Evolutionary conservation across 2,113 vertebrate species (phyloP).

Genomic region (Argyrosomus japonicus): DNA sequence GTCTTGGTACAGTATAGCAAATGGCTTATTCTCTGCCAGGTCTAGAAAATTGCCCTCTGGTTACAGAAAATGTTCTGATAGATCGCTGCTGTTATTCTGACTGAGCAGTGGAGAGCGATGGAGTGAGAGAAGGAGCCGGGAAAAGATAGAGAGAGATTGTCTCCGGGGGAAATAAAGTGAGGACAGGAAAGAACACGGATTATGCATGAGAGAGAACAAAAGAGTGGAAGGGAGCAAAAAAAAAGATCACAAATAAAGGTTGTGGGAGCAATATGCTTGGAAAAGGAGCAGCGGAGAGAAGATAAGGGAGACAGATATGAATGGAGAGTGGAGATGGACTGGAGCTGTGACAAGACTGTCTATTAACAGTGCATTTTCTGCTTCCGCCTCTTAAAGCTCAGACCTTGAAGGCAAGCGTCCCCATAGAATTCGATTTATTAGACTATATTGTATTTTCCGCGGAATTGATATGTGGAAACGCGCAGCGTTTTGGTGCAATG

Average conservation of each 20-base stretch:
- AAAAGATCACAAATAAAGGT: constrained; percentile 57
- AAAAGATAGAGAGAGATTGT: constrained; percentile 62
- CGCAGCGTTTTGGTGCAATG: neutral
- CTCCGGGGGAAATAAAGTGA: constrained; percentile 62
- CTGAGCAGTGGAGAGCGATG: constrained; percentile 55
- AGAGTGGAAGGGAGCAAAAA: constrained; percentile 36
- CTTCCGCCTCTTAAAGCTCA: constrained; percentile 26
- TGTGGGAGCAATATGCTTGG: constrained; percentile 51
- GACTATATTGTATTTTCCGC: neutral
- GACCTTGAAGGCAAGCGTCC: constrained; percentile 3
- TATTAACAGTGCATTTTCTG: constrained; percentile 37
- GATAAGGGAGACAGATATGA: constrained; percentile 56
- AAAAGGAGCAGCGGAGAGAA: constrained; percentile 31
- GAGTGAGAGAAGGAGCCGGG: constrained; percentile 39
- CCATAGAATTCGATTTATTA: constrained; percentile 12
- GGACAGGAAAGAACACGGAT: constrained; percentile 59
- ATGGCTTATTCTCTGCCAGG: constrained; percentile 42
- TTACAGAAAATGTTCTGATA: constrained; percentile 66
- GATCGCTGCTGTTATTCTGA: constrained; percentile 66
- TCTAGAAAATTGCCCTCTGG: constrained; percentile 63
- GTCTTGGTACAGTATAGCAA: constrained; percentile 44
- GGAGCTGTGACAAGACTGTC: constrained; percentile 50
- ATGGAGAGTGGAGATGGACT: constrained; percentile 52
- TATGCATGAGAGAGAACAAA: constrained; percentile 67
- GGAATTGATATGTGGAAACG: constrained; percentile 13